Base-by-base conservation (phyloP, 2,113 vertebrate species). In the Osmerus eperlanus region DNA sequence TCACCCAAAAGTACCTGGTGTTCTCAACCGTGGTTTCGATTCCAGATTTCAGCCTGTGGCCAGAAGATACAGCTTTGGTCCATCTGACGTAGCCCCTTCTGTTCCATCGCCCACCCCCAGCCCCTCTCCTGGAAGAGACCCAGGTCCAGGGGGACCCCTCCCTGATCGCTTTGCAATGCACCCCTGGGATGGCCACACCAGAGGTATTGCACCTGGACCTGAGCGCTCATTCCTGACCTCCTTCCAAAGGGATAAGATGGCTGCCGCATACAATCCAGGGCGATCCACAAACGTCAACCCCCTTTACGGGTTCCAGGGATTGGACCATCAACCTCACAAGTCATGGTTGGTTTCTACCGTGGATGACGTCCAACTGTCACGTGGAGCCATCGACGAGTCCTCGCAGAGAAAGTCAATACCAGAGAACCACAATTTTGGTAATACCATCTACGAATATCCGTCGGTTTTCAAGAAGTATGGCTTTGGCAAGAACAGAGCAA, bases 401-500 rank as follows among this genome's bases (percentile, higher is more conserved):
- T 16, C 25, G 1, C 11, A 14, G 0, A 13, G 32, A 58, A 53
- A 75, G 28, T 54, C 73, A 3, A 78, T 71, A 60, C 1, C 65
- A 7, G 69, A 4, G 3, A 23, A 41, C 0, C 32, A 36, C 3
- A 32, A 0, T 21, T 67, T 65, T 41, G 73, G 28, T 36, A 56
- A 68, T 73, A 68, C 29, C 1, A 0, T 58, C 52, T 77, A 71
- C 4, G 0, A 2, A 1, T 25, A 62, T 47, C 65, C 59, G 0
- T 23, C 21, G 67, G 64, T 70, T 14, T 73, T 67, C 16, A 55
- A 55, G 54, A 89, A 82, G 72, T 89, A 82, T 16, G 76, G 67
- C 8, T 89, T 89, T 75, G 69, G 77, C 1, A 78, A 25, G 16
- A 82, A 67, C 71, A 3, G 3, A 3, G 15, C n/a, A 18, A 2